phyloP scores from a whole-genome alignment of 2,113 vertebrate species.

The Passer montanus region DNA sequence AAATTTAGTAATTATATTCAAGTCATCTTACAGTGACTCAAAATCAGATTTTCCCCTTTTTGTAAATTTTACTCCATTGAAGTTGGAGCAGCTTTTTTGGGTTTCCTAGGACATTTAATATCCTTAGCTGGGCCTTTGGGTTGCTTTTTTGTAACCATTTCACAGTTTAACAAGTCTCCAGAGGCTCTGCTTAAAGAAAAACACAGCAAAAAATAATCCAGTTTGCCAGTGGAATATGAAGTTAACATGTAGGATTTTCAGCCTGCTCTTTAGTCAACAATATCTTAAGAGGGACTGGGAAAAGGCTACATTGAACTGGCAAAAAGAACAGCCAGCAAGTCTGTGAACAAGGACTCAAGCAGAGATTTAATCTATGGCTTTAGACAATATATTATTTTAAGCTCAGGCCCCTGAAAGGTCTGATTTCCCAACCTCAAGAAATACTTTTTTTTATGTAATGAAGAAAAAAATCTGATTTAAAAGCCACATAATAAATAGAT shows the following conservation, averaged over 20 bases:
- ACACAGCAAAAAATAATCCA: slow-evolving; percentile 21
- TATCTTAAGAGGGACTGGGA: not conserved
- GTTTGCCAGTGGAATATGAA: not conserved
- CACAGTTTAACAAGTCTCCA: slow-evolving; percentile 43
- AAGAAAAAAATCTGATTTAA: not conserved
- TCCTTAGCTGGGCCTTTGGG: not conserved
- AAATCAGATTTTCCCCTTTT: not conserved
- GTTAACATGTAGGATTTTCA: not conserved
- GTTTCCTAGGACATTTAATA: not conserved
- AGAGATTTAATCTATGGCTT: not conserved
- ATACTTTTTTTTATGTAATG: not conserved
- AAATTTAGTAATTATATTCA: slow-evolving; percentile 27
- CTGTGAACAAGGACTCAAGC: not conserved
- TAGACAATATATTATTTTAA: not conserved
- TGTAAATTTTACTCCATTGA: not conserved
- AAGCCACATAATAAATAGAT: not conserved
- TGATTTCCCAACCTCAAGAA: not conserved
- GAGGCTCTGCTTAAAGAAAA: slow-evolving; percentile 16
- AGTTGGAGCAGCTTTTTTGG: not conserved
- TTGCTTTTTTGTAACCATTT: slow-evolving; percentile 11
- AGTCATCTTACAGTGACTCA: not conserved
- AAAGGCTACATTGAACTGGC: not conserved
- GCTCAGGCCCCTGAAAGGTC: not conserved
- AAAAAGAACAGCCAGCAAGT: not conserved
- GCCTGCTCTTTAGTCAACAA: not conserved